A percentile compares a stretch with the other conserved stretches of the same genome.
phyloP scores from a whole-genome alignment of 2,113 vertebrate species.

The Arizona elegans region DNA sequence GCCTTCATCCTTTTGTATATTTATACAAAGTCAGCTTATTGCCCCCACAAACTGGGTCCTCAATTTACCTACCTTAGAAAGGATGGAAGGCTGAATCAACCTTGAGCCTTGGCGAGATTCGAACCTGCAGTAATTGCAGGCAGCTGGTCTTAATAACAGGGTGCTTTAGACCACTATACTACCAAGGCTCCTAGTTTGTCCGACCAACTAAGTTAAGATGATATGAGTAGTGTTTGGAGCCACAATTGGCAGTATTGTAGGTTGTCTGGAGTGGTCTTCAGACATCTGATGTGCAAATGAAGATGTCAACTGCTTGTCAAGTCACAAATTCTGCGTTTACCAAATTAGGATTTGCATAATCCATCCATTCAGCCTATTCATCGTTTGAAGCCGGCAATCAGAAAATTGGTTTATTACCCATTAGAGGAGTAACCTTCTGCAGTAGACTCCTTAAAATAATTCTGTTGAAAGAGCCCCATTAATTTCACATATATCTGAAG shows the following conservation, averaged over 20 bases:
- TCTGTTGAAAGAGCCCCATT: conserved; percentile 24
- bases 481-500: conserved; percentile 11
- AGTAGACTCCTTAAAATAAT: conserved; percentile 16
- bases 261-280: background rate
- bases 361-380: conserved; percentile 13
- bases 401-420: conserved; percentile 8
- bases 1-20: no score
- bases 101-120: no score
- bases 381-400: conserved; percentile 11
- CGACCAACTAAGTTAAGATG: background rate
- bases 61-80: no score
- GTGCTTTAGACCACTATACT: no score
- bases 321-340: background rate
- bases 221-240: background rate
- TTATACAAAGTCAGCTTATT: no score
- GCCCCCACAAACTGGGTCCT: no score
- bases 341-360: conserved; percentile 18
- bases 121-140: no score
- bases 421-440: conserved; percentile 11
- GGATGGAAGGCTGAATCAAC: no score
- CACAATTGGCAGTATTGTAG: background rate
- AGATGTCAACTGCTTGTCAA: background rate
- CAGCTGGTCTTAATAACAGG: no score
- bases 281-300: background rate
- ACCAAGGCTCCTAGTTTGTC: background rate